A percentile compares a stretch with the other conserved stretches of the same genome.
Conservation (phyloP, 2,888 invertebrate species). For the Amiota minor region DNA sequence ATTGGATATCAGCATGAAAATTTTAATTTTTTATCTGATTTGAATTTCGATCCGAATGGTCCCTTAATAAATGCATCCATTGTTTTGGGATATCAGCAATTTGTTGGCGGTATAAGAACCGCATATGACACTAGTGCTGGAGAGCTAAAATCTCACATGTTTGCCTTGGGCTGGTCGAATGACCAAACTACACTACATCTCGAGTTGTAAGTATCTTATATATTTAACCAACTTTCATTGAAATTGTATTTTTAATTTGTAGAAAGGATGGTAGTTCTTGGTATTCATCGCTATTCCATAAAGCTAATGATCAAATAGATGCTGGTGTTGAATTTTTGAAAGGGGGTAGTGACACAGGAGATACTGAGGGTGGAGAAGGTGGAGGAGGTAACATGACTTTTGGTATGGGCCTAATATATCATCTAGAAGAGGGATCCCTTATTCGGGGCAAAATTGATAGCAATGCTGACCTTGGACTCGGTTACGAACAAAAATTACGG, state of each 20-base stretch:
- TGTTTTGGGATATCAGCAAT: conserved; percentile 89
- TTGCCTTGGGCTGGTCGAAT: conserved; percentile 89
- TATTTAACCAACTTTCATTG: background rate
- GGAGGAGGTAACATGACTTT: conserved; percentile 89
- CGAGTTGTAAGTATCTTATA: conserved; percentile 81
- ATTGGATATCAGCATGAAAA: conserved; percentile 85
- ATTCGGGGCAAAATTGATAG: conserved; percentile 94
- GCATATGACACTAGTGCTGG: conserved; percentile 90
- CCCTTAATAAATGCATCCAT: conserved; percentile 85
- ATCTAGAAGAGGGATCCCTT: conserved; percentile 86
- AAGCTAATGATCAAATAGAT: conserved; percentile 46
- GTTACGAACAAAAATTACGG: conserved; percentile 91
- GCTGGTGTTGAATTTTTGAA: conserved; percentile 43
- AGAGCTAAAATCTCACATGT: conserved; percentile 89
- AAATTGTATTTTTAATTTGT: background rate
- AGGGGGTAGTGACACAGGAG: background rate
- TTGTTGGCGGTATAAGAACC: conserved; percentile 90
- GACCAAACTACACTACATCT: conserved; percentile 92
- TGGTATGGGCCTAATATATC: conserved; percentile 89
- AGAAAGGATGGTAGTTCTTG: conserved; percentile 44
- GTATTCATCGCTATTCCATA: conserved; percentile 52
- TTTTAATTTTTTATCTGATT: conserved; percentile 84
- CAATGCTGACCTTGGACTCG: conserved; percentile 90
- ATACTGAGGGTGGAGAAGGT: conserved; percentile 68
- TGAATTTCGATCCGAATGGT: conserved; percentile 86